Evolutionary conservation across 2,888 invertebrate genomes (phyloP), one percentile per base, ranked within the genome.

Genomic region (Lacanobia wlatinum): DNA sequence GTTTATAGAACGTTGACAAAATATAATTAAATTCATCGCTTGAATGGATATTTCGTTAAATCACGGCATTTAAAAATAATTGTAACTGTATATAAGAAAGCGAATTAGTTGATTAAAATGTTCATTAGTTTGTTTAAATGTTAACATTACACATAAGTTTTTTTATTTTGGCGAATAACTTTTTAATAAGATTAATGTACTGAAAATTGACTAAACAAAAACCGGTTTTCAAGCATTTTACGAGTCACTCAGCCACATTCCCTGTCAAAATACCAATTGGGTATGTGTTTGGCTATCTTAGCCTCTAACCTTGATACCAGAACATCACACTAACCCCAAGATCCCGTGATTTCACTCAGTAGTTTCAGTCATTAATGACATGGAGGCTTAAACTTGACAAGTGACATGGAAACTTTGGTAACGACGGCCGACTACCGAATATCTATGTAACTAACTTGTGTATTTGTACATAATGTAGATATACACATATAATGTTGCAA

Each of bases 291-390:
- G 48, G 28, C 46, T 61, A 82, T 70, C 65, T 70, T 63, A 34
- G 46, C 43, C 34, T 46, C n/a, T 72, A 62, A 62, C 38, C 38
- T 21, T 12, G 10, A 70, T 23, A 62, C 56, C 67, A 43, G 70
- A 79, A 69, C 70, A 63, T 65, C 34, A 59, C 61, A 62, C 70
- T 62, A 71, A 75, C 61, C 53, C 48, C 23, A 18, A 48, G 28
- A 64, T 62, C 64, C 60, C 46, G 63, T 68, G 62, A 65, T 23
- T 71, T 59, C 53, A 61, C 59, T 72, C 56, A 83, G 69, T 77
- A 73, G 61, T 80, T 76, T 72, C 34, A 38, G 64, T 76, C 61
- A 73, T 83, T 77, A 83, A 18, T 16, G 34, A 59, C 52, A 16
- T 60, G 23, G 55, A 61, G 43, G 70, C 50, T 70, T 59, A 61